Evolutionary conservation across 2,113 vertebrate species (phyloP).

Genomic region (Sturnira hondurensis): DNA sequence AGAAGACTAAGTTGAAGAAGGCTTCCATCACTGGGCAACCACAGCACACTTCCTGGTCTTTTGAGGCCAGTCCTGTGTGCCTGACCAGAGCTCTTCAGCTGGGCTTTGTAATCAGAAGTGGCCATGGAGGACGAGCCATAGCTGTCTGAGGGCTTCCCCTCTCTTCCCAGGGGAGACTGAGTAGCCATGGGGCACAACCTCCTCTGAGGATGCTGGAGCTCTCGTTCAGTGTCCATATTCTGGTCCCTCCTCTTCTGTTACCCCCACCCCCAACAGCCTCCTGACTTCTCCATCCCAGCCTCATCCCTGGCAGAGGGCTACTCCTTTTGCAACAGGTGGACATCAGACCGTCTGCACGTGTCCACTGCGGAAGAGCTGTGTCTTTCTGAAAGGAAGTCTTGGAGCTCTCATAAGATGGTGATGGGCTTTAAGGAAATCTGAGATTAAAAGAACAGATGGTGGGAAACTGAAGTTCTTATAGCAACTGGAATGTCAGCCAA

Average conservation of each 20-base stretch:
- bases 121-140: neutral
- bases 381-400: neutral
- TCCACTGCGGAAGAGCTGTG: neutral
- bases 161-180: neutral
- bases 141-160: neutral
- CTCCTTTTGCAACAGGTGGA: neutral
- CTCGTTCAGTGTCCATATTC: neutral
- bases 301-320: neutral
- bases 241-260: neutral
- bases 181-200: fast-evolving
- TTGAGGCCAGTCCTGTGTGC: neutral
- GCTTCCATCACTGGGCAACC: neutral
- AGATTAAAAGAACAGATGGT: neutral
- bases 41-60: neutral
- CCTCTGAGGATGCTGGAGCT: neutral
- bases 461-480: neutral
- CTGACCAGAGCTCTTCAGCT: neutral
- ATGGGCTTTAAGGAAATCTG: neutral
- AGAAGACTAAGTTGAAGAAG: neutral
- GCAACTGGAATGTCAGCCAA: neutral
- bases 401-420: neutral
- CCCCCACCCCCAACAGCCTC: neutral
- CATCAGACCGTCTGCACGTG: fast-evolving
- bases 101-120: neutral
- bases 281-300: neutral